A percentile compares a stretch with the other conserved stretches of the same genome.
phyloP scores from a whole-genome alignment of 2,888 invertebrate species.

The Bombylius discolor region DNA sequence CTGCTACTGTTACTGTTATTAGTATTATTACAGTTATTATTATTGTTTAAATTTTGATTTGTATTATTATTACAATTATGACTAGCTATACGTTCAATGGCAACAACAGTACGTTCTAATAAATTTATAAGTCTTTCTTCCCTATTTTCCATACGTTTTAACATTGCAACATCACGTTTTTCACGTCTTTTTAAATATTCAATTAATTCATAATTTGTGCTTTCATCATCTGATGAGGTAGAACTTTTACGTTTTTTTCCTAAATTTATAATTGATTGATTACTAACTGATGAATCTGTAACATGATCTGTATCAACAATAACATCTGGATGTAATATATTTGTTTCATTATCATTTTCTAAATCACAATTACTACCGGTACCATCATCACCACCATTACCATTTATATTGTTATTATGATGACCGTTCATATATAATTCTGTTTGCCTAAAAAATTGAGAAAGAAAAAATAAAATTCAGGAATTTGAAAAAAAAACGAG shows the following conservation, averaged over 20 bases:
- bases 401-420: not conserved
- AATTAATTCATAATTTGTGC: constrained; percentile 34
- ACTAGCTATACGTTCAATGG: constrained; percentile 29
- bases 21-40: not conserved
- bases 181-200: constrained; percentile 35
- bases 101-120: constrained; percentile 33
- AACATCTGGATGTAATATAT: constrained; percentile 34
- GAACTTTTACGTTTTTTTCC: constrained; percentile 30
- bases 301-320: constrained; percentile 36
- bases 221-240: constrained; percentile 25
- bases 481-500: not conserved
- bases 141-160: constrained; percentile 34
- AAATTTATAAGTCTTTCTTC: constrained; percentile 33
- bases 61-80: constrained; percentile 5
- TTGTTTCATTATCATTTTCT: constrained; percentile 13
- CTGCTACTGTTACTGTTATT: not conserved
- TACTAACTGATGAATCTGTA: constrained; percentile 25
- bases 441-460: not conserved
- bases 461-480: not conserved
- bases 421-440: not conserved
- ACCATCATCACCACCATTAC: not conserved
- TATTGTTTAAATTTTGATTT: not conserved
- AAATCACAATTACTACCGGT: too few species aligned
- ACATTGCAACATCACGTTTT: constrained; percentile 32
- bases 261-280: not conserved